Evolutionary conservation across 2,797 vertebrate species (phyloP).

Genomic region (Protosalanx chinensis): DNA sequence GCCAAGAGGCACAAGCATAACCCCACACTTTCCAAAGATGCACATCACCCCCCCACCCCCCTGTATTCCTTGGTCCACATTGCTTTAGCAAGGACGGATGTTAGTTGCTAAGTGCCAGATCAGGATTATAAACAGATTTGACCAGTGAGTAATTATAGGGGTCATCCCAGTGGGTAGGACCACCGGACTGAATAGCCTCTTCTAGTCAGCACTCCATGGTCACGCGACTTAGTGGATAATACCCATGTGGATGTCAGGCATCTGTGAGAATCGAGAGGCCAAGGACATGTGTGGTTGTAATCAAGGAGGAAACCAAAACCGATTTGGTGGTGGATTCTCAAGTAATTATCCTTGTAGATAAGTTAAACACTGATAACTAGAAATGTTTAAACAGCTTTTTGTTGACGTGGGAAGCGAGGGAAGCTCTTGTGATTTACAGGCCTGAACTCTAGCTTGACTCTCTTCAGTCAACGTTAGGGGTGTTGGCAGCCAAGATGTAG

Average conservation of each 20-base stretch:
- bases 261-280: slow-evolving; percentile 1
- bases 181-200: slow-evolving; percentile 26
- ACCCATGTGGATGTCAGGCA: not conserved
- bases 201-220: slow-evolving; percentile 11
- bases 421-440: not conserved
- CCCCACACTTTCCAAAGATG: slow-evolving; percentile 42
- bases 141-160: not conserved
- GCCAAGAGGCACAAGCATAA: slow-evolving; percentile 57
- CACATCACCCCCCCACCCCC: slow-evolving; percentile 30
- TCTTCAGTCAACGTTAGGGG: not conserved
- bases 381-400: not conserved
- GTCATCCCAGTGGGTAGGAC: slow-evolving; percentile 1
- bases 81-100: not conserved
- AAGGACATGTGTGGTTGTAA: slow-evolving; percentile 3
- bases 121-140: slow-evolving; percentile 3
- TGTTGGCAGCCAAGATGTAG: not conserved
- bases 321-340: not conserved
- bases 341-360: not conserved
- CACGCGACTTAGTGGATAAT: slow-evolving; percentile 11
- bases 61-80: slow-evolving; percentile 8
- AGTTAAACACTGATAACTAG: not conserved
- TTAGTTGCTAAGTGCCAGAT: not conserved
- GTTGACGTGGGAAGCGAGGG: not conserved
- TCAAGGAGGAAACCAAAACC: not conserved
- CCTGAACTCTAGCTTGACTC: not conserved